Evolutionary conservation across 1,140 invertebrate genomes (phyloP), one percentile per base, ranked within the genome.

Genomic region (Lepeophtheirus salmonis): DNA sequence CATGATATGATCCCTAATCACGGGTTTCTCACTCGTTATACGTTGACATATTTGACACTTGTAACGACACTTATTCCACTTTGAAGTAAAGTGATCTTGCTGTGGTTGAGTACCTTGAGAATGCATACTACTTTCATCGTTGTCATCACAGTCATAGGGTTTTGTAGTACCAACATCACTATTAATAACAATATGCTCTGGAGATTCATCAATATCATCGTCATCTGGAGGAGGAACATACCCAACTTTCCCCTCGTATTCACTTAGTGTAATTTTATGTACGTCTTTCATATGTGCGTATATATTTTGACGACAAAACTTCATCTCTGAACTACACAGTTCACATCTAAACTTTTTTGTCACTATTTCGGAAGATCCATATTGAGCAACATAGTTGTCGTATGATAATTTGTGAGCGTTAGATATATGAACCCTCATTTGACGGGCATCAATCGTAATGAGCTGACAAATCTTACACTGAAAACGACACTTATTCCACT

Each of bases 231-330:
- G 30, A 41, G 30, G 30, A 41, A 41, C 30, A n/a, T 6, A 6
- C 2, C 55, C 55, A 26, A 57, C 25, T 3, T 20, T 2, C 2
- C 26, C 22, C 55, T 57, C 55, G 55, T 57, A 57, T 4, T 57
- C 55, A 24, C 17, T 30, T n/a, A 57, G 26, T 2, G 55, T 57
- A 6, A 57, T 57, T 30, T 57, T 57, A n/a, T 57, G 55, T 2
- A 57, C 55, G 25, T 57, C 55, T 21, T 57, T 57, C 55, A 57
- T 57, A n/a, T 57, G 55, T 16, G 55, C 55, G 55, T 57, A 57
- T 14, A 57, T 57, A n/a, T 57, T 57, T 17, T 57, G 55, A 14
- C 55, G 22, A n/a, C 55, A 57, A 48, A 26, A 30, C 22, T 57
- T 57, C 55, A 57, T 57, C 21, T 57, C 55, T 2, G 55, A 57